These are phyloP conservation scores for Drosophila nigrodunni DNA, from an alignment of 1,140 invertebrate genomes.

Conservation along the genomic window DNA sequence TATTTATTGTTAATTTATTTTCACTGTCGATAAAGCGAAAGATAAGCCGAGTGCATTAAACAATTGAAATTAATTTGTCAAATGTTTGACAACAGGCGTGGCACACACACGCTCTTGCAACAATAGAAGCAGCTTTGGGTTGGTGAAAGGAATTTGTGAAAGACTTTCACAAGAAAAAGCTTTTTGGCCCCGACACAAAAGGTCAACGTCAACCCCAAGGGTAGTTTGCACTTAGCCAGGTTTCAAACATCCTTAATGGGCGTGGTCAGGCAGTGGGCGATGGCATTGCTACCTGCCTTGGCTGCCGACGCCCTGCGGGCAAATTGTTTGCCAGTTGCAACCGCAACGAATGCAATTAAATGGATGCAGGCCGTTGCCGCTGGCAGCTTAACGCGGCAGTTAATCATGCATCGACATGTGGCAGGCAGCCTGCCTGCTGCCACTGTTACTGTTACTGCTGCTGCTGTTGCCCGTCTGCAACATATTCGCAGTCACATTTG, in stretches of 20 bases:
- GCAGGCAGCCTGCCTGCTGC: conserved; percentile 14
- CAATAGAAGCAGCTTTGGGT: conserved; percentile 12
- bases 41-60: conserved; percentile 67
- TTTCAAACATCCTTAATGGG: conserved; percentile 50
- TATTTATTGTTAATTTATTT: conserved; percentile 84
- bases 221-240: conserved; percentile 62
- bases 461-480: conserved; percentile 17
- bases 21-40: conserved; percentile 72
- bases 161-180: conserved; percentile 67
- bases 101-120: conserved; percentile 27
- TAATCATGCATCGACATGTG: conserved; percentile 82
- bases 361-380: conserved; percentile 59
- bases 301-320: conserved; percentile 64
- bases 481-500: conserved; percentile 52
- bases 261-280: conserved; percentile 28
- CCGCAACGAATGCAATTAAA: conserved; percentile 69
- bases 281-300: conserved; percentile 31
- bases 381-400: conserved; percentile 62
- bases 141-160: conserved; percentile 67
- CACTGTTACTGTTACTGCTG: neutral
- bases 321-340: conserved; percentile 48
- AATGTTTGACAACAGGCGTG: conserved; percentile 59
- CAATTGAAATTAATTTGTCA: conserved; percentile 82
- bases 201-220: conserved; percentile 57
- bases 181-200: conserved; percentile 50